Base-by-base conservation (phyloP, 2,797 vertebrate genomes). In the Cuniculus paca region DNA sequence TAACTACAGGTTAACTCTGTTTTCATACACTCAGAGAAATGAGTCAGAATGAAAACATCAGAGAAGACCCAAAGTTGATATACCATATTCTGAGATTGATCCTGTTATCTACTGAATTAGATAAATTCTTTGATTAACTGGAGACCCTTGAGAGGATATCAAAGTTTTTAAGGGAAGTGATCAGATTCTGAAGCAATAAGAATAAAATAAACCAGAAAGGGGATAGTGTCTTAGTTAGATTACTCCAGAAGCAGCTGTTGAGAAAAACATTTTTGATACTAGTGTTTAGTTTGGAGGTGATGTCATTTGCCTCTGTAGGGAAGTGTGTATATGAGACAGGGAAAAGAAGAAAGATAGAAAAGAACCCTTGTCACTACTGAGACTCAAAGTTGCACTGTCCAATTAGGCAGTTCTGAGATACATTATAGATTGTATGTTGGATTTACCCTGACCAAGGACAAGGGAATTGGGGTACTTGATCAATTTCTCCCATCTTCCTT, bases 131-230 rank as follows among this genome's bases (percentile, higher is more conserved):
- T 79, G 70, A 80, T 81, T 89, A 65, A 2, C 48, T 93, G 7
- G 17, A 90, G 14, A 88, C 78, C 50, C 52, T 61, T 68, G 50
- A 85, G 60, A 93, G 14, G 1, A 20, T 78, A 17, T 79, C 54
- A 81, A 11, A 72, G 9, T 85, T 54, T 24, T 20, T 70, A 48
- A 39, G 28, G 60, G 45, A 95, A 88, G 2, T 60, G 24, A 68
- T 48, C 74, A 16, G 24, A 58, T 93, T 93, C 28, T 74, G 60
- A 87, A 96, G 9, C 60, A 95, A 65, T 22, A 83, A 87, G 13
- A n/a, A 70, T 65, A 88, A 89, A 39, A 56, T 79, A 50, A 90
- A 36, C 20, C 6, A 78, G 34, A 42, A 87, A 83, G 17, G 74
- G 5, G 31, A 52, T 60, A 20, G 3, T 78, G 31, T 22, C 56